Base-by-base conservation (phyloP, 2,113 vertebrate genomes). In the Progne subis region DNA sequence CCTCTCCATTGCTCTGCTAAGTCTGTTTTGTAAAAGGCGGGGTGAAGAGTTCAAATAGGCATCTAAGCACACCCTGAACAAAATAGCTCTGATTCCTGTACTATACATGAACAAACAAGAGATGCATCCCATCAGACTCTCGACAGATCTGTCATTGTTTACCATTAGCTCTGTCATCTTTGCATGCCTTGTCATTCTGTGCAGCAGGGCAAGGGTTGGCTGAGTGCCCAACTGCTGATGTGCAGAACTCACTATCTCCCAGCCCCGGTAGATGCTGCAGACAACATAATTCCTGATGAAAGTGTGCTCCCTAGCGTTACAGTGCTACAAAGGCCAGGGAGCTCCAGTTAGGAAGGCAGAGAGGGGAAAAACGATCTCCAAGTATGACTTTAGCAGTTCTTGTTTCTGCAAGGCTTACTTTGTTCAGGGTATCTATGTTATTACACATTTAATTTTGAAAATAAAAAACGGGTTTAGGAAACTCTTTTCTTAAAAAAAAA, bases 261-360 rank as follows among this genome's bases (percentile, higher is more conserved):
- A 3, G n/a, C 79, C 64, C 92, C 77, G 14, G 16, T 31, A 49
- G 92, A 80, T 92, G 85, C 68, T 94, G 47, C 77, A 81, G 75
- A 49, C 72, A 86, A 68, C 28, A 53, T 71, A 97, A 98, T 98
- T 98, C 92, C 85, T 98, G 95, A 94, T 96, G 97, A 96, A 97
- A 98, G 97, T 96, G 96, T 98, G 98, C 98, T 96, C 98, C 96
- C 98, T 98, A 98, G 98, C 95, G 98, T 98, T 96, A 56, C 50
- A 97, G 67, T 1, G 11, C 57, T 78, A 95, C 78, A 93, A 80
- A 70, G 86, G 80, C 93, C 79, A 37, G 32, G 14, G 46, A 74
- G 41, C 39, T 85, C 32, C 37, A 13, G 24, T 26, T 52, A 85
- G 29, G 37, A 87, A 50, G 15, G 23, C 8, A 52, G 6, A 70